Conservation (phyloP, 2,113 vertebrate species). For the Hyla sarda region DNA sequence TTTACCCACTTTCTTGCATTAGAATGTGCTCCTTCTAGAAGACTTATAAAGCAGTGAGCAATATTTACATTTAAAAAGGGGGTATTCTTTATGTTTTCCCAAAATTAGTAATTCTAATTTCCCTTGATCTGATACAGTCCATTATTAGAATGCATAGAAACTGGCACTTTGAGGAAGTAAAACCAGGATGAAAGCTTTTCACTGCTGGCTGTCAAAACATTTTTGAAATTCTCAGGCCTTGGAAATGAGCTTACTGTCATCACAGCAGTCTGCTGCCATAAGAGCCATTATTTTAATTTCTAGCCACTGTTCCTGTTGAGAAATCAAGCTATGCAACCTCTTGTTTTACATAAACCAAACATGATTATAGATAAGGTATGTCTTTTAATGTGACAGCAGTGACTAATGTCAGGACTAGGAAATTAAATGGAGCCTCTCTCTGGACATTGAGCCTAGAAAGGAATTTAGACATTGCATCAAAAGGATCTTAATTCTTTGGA, state of each 20-base stretch:
- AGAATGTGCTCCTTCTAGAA: neutral
- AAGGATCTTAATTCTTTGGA: conserved; percentile 27
- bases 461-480: conserved; percentile 34
- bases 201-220: conserved; percentile 73
- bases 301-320: conserved; percentile 64
- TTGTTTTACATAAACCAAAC: conserved; percentile 69
- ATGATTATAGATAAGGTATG: conserved; percentile 60
- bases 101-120: conserved; percentile 67
- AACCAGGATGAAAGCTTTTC: conserved; percentile 72
- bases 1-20: neutral
- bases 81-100: conserved; percentile 45
- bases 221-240: conserved; percentile 68
- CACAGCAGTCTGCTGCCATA: conserved; percentile 67
- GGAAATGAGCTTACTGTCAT: conserved; percentile 74
- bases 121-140: conserved; percentile 60
- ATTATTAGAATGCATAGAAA: conserved; percentile 65
- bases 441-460: conserved; percentile 40
- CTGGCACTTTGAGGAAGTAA: conserved; percentile 60
- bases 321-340: conserved; percentile 63
- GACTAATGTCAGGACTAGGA: conserved; percentile 55
- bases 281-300: conserved; percentile 72
- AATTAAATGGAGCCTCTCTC: conserved; percentile 55
- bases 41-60: conserved; percentile 8
- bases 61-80: conserved; percentile 42
- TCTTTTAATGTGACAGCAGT: conserved; percentile 58